These are phyloP conservation scores for Menura novaehollandiae DNA, from an alignment of 2,113 vertebrate genomes.

Conservation along the genomic window DNA sequence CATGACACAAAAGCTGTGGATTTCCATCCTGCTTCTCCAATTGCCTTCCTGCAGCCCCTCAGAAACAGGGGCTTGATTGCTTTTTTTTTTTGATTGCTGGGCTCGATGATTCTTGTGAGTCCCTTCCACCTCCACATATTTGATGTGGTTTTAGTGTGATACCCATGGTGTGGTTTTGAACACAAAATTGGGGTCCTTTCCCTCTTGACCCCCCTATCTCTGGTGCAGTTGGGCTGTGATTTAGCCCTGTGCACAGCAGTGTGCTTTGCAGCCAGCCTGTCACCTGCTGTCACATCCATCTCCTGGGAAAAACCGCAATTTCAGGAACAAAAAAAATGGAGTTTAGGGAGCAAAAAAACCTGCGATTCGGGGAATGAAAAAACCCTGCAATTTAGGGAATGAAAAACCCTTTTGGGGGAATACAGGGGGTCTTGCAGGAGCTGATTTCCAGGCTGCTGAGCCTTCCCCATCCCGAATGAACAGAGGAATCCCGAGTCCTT, in stretches of 20 bases:
- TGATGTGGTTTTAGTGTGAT: background rate
- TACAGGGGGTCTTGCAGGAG: background rate
- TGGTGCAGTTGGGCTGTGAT: background rate
- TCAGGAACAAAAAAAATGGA: background rate
- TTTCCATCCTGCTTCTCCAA: background rate
- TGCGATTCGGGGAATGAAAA: background rate
- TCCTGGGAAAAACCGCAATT: background rate
- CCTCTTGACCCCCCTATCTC: background rate
- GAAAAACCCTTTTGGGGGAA: background rate
- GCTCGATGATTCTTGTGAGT: background rate
- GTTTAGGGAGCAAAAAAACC: background rate
- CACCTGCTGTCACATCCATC: background rate
- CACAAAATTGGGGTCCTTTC: background rate
- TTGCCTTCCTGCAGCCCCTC: background rate
- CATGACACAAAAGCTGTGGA: background rate
- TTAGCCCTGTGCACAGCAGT: background rate
- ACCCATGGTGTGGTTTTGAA: background rate
- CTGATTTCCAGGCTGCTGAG: background rate
- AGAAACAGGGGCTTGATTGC: background rate
- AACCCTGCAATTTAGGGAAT: background rate
- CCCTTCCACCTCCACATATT: background rate
- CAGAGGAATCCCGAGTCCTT: background rate
- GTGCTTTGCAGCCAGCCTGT: background rate
- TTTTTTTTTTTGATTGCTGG: background rate
- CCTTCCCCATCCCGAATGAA: accelerated